A percentile compares a stretch with the other conserved stretches of the same genome.
Conservation (phyloP, 2,888 invertebrate species). For the Tigriopus californicus region DNA sequence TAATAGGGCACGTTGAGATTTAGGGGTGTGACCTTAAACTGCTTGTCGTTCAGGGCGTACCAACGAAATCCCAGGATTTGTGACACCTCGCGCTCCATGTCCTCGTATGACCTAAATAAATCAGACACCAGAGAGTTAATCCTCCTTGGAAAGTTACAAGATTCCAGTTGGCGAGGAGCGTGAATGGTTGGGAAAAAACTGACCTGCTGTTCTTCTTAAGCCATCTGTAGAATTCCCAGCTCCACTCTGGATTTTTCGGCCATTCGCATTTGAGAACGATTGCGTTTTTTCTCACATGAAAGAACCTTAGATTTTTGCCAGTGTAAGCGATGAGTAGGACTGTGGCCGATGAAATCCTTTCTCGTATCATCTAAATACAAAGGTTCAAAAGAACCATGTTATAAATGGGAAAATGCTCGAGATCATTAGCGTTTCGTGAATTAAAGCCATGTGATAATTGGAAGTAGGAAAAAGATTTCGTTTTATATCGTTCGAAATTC, state of each 20-base stretch:
- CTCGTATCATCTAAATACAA: conserved; percentile 41
- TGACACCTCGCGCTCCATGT: conserved; percentile 46
- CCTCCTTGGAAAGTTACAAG: neutral
- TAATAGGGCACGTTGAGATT: conserved; percentile 15
- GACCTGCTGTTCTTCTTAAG: conserved; percentile 32
- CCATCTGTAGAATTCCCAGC: conserved; percentile 44
- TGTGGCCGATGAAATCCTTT: conserved; percentile 56
- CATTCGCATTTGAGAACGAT: conserved; percentile 47
- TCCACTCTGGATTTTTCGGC: conserved; percentile 46
- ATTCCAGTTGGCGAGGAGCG: neutral
- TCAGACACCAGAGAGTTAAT: neutral
- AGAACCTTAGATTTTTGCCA: conserved; percentile 39
- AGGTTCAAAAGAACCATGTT: neutral
- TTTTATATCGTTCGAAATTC: no score
- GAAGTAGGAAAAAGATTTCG: no score
- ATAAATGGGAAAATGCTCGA: neutral
- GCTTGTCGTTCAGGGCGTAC: conserved; percentile 30
- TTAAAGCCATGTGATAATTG: no score
- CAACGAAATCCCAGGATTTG: conserved; percentile 45
- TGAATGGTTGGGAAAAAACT: neutral
- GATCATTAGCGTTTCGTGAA: neutral
- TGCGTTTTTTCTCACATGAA: conserved; percentile 49
- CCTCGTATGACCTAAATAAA: conserved; percentile 35
- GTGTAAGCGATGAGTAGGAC: conserved; percentile 46
- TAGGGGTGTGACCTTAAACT: conserved; percentile 22